A percentile compares a stretch with the other conserved stretches of the same genome.
Conservation (phyloP, 1,140 invertebrate genomes). For the Psix sp. region DNA sequence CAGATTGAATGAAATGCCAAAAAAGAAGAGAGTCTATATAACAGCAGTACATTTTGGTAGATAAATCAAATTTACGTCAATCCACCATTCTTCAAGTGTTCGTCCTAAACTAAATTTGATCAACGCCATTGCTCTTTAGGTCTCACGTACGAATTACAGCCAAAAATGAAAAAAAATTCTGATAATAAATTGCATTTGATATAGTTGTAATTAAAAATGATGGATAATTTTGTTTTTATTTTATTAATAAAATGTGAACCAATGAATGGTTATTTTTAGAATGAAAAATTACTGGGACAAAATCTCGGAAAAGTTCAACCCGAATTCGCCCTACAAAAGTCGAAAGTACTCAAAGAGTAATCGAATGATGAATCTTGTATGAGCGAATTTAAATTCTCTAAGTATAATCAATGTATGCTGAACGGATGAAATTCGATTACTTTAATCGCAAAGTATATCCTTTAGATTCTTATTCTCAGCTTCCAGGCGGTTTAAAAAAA, state of each 20-base stretch:
- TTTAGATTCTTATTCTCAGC: constrained; percentile 22
- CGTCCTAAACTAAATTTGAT: constrained; percentile 18
- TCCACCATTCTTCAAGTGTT: constrained; percentile 26
- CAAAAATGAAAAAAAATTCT: too few relatives aligned
- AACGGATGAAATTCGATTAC: constrained; percentile 34
- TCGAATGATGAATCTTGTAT: too few relatives aligned
- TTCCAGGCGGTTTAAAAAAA: constrained; percentile 13
- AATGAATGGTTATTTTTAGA: too few relatives aligned
- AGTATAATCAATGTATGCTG: constrained; percentile 24
- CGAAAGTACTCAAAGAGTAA: too few relatives aligned
- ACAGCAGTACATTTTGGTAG: constrained; percentile 14
- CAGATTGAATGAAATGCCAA: constrained; percentile 26
- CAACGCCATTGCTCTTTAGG: constrained; percentile 17
- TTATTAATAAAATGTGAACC: too few relatives aligned
- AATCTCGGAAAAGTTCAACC: too few relatives aligned
- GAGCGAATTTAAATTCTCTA: too few relatives aligned
- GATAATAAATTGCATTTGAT: too few relatives aligned
- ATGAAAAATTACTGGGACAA: too few relatives aligned
- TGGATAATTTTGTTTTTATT: too few relatives aligned
- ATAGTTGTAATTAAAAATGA: too few relatives aligned
- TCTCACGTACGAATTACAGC: background rate
- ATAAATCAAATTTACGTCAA: constrained; percentile 43
- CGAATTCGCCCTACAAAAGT: too few relatives aligned
- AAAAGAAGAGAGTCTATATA: constrained; percentile 5
- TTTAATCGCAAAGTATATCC: constrained; percentile 24